A percentile compares a stretch with the other conserved stretches of the same genome.
Evolutionary conservation across 2,797 vertebrate genomes (phyloP).

Genomic region (Sebastes hopkinsi): DNA sequence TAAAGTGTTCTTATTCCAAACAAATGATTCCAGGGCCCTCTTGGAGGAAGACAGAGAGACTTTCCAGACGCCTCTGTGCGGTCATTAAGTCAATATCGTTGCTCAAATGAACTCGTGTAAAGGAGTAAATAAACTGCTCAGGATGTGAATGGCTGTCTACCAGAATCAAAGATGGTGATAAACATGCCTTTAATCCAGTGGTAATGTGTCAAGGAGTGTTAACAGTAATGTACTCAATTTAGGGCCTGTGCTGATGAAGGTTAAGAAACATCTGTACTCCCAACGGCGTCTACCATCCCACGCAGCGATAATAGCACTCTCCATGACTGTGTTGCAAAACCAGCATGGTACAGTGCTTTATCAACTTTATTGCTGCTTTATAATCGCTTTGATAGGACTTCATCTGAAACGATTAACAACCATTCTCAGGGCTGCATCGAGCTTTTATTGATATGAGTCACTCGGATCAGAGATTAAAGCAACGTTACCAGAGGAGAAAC

Average conservation of each 20-base stretch:
- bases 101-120: background rate
- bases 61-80: background rate
- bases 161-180: background rate
- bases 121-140: background rate
- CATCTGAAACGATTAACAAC: no score
- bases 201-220: no score
- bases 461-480: background rate
- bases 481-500: no score
- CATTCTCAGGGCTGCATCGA: background rate
- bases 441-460: background rate
- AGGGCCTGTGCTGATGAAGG: background rate
- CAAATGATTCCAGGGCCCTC: background rate
- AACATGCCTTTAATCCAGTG: background rate
- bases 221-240: background rate
- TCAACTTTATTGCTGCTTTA: background rate
- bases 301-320: background rate
- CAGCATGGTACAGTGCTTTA: background rate
- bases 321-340: background rate
- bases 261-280: background rate
- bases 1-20: background rate
- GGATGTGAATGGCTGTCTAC: background rate
- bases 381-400: background rate
- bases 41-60: no score
- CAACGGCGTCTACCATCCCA: background rate
- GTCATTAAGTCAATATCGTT: background rate